Evolutionary conservation across 2,113 vertebrate species (phyloP).

Genomic region (Dipodomys spectabilis): DNA sequence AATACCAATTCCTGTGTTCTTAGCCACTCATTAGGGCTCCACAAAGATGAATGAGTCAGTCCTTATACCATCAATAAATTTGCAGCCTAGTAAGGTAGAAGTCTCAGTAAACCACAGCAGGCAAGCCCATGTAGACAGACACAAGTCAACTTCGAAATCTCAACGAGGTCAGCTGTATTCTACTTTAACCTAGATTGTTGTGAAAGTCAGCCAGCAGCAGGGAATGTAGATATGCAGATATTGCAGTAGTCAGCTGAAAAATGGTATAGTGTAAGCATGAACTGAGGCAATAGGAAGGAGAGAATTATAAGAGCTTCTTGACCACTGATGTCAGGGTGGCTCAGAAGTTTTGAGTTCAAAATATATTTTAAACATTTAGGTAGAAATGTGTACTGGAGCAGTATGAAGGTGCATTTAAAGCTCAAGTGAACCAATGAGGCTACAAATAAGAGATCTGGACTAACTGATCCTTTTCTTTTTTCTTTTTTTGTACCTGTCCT

Average conservation of each 20-base stretch:
- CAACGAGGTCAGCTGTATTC: background rate
- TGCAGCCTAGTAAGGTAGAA: background rate
- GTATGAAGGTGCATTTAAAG: background rate
- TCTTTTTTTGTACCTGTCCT: no score
- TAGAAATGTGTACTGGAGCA: background rate
- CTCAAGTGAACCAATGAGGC: background rate
- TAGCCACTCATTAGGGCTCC: background rate
- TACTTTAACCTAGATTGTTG: constrained; percentile 15
- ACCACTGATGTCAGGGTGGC: background rate
- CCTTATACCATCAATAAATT: constrained; percentile 37
- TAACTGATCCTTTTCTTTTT: no score
- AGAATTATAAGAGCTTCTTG: background rate
- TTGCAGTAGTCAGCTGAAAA: constrained; percentile 1
- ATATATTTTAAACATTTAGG: background rate
- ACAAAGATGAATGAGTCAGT: background rate
- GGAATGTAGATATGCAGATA: background rate
- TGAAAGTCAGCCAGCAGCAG: background rate
- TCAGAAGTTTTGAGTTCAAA: constrained; percentile 29
- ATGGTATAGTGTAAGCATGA: background rate
- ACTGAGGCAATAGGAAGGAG: background rate
- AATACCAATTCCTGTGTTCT: background rate
- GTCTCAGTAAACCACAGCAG: background rate
- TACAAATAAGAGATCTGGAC: constrained; percentile 17
- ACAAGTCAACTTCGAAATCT: background rate
- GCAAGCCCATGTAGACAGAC: background rate